Conservation (phyloP, 1,140 invertebrate species). For the Physella acuta region DNA sequence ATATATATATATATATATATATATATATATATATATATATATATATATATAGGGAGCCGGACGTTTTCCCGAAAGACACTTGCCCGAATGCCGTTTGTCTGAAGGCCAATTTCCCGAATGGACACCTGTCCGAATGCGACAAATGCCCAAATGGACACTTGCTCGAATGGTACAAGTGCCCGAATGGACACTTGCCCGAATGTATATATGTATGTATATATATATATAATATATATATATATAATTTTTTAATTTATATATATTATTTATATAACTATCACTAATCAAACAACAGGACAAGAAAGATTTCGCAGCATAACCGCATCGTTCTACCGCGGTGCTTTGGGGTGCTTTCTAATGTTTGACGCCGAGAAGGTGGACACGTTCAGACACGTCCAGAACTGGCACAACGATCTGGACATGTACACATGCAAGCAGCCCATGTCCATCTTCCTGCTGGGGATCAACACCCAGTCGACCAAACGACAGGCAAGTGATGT, state of each 20-base stretch:
- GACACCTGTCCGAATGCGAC: too few species aligned
- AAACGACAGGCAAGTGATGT: conserved; percentile 2
- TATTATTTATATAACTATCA: too few species aligned
- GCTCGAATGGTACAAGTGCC: too few species aligned
- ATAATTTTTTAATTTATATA: too few species aligned
- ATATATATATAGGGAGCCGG: too few species aligned
- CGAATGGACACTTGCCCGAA: too few species aligned
- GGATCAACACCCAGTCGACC: conserved; percentile 7
- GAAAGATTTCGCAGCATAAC: conserved; percentile 74
- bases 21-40: neutral
- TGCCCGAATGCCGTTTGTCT: too few species aligned
- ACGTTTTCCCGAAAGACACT: too few species aligned
- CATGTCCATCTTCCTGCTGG: conserved; percentile 5
- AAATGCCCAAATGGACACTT: too few species aligned
- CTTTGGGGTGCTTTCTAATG: conserved; percentile 37
- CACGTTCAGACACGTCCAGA: conserved; percentile 30
- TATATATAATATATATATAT: too few species aligned
- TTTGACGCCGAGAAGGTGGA: conserved; percentile 35
- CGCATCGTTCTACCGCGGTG: conserved; percentile 35
- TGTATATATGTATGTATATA: too few species aligned
- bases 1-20: neutral
- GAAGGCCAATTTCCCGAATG: too few species aligned
- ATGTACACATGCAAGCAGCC: conserved; percentile 15
- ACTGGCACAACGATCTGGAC: conserved; percentile 31
- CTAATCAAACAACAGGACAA: conserved; percentile 69